Base-by-base conservation (phyloP, 2,888 invertebrate genomes). In the Zaprionus obscuricornis region DNA sequence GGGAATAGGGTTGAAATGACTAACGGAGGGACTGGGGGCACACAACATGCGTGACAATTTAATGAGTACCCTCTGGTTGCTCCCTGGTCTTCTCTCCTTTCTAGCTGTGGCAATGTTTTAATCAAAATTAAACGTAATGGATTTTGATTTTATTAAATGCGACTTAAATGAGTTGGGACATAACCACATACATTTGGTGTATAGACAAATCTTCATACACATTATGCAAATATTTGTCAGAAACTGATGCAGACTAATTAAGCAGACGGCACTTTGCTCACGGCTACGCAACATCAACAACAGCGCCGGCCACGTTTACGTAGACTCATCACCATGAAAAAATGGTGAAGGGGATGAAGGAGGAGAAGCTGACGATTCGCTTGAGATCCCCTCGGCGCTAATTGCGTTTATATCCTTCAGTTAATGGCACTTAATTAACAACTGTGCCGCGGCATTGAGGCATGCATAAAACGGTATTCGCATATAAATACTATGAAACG, bases 21-120 rank as follows among this genome's bases (percentile, higher is more conserved):
- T 54, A 49, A 10, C 3, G n/a, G 10, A 10, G 8, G 27, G 27
- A 10, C 27, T 27, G 37, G 16, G 10, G 33, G 47, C 68, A 55
- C 67, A 83, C 81, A 85, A 86, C 87, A 88, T 87, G 88, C 88
- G 88, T 88, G 88, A 88, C 88, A 88, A 88, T 88, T 88, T 88
- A 88, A 88, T 88, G 88, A 88, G 88, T 81, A 85, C 55, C 47
- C 73, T 43, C 56, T 52, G 64, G 49, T 45, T 46, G 68, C 42
- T 27, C 47, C 31, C 39, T n/a, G n/a, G n/a, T n/a, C n/a, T n/a
- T n/a, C n/a, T n/a, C n/a, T n/a, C n/a, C n/a, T n/a, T n/a, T n/a
- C n/a, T n/a, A n/a, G 46, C 46, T 43, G 36, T 55, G 59, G 62
- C 79, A 74, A 85, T 79, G 79, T 85, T 85, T 85, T 83, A 82